Conservation (phyloP, 1,140 invertebrate genomes). For the Aphis gossypii region DNA sequence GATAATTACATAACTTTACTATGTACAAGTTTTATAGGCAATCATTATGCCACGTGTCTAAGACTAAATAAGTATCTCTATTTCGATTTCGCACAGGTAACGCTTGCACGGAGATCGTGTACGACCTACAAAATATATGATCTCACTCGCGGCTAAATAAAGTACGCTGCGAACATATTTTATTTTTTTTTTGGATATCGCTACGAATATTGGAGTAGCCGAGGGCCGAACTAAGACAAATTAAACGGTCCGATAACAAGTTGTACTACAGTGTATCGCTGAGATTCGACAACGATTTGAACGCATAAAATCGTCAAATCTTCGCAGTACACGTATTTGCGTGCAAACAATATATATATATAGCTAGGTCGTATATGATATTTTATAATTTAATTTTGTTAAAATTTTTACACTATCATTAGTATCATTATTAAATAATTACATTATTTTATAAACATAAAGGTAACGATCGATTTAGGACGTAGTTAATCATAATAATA, state of each 20-base stretch:
- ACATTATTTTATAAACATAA: neutral
- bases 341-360: neutral
- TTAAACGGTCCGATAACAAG: neutral
- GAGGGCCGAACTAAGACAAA: neutral
- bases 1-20: neutral
- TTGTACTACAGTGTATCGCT: neutral
- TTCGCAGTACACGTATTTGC: neutral
- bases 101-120: neutral
- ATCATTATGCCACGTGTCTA: neutral
- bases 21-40: neutral
- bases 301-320: neutral
- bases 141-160: neutral
- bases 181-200: neutral
- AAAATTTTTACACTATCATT: neutral
- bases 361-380: neutral
- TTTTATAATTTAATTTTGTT: neutral
- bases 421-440: neutral
- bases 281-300: neutral
- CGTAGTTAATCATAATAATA: neutral
- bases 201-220: neutral
- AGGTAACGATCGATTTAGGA: constrained; percentile 32
- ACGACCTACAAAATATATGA: neutral
- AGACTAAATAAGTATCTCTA: neutral
- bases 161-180: neutral
- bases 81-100: neutral